Conservation (phyloP, 2,797 vertebrate species). For the Betta splendens region DNA sequence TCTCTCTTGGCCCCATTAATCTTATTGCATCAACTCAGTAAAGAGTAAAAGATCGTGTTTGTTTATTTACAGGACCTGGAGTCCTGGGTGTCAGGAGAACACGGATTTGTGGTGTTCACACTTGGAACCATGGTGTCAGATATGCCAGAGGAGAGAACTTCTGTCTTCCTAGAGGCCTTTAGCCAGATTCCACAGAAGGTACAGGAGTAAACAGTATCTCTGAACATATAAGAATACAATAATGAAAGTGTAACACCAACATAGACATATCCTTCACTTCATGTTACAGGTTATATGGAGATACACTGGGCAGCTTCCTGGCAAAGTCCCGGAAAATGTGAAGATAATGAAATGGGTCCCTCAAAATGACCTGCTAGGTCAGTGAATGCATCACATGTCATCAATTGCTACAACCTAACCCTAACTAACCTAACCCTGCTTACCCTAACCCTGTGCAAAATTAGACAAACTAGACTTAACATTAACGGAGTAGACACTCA, state of each 20-base stretch:
- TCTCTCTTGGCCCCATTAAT: too few relatives aligned
- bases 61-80: conserved; percentile 89
- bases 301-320: conserved; percentile 80
- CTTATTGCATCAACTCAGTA: too few relatives aligned
- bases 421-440: too few relatives aligned
- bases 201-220: conserved; percentile 20
- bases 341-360: conserved; percentile 93
- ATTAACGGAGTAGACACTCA: too few relatives aligned
- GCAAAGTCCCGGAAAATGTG: conserved; percentile 85
- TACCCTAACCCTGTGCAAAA: too few relatives aligned
- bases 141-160: conserved; percentile 83
- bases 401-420: too few relatives aligned
- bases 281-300: conserved; percentile 89
- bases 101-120: conserved; percentile 93
- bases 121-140: conserved; percentile 88
- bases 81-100: conserved; percentile 87
- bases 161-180: conserved; percentile 86
- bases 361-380: conserved; percentile 94
- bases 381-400: neutral
- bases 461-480: too few relatives aligned
- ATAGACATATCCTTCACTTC: neutral
- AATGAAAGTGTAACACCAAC: neutral
- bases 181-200: conserved; percentile 91
- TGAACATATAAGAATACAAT: neutral
- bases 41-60: conserved; percentile 67